Conservation (phyloP, 2,797 vertebrate species). For the Myotis findleyi region DNA sequence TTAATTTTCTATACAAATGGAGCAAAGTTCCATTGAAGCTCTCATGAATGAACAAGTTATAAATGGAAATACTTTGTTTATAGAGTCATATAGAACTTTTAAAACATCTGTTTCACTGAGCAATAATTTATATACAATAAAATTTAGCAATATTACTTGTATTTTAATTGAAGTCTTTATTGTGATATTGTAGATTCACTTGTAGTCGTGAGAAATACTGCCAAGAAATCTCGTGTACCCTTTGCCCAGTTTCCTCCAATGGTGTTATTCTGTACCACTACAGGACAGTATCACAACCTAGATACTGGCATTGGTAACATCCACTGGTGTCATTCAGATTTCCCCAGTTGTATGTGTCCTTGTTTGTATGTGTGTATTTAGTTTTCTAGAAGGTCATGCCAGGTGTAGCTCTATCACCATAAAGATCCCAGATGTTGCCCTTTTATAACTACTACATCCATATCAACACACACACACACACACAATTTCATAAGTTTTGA, state of each 20-base stretch:
- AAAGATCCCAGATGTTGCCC: not conserved
- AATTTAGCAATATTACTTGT: not conserved
- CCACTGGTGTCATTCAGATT: not conserved
- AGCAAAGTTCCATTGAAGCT: not conserved
- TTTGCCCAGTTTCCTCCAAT: not conserved
- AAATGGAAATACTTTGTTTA: not conserved
- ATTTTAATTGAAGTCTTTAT: constrained; percentile 28
- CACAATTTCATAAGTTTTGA: not conserved
- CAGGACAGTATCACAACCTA: not conserved
- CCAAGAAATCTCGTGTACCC: not conserved
- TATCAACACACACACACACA: not conserved
- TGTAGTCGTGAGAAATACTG: not conserved
- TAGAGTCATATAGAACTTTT: not conserved
- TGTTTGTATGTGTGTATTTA: not conserved
- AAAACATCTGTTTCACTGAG: not conserved
- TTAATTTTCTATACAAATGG: not conserved
- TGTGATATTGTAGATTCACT: not conserved
- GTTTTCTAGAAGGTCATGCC: not conserved
- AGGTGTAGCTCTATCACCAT: not conserved
- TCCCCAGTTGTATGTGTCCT: not conserved
- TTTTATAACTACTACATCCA: not conserved
- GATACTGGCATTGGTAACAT: not conserved
- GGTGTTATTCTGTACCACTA: not conserved
- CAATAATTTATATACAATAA: constrained; percentile 26
- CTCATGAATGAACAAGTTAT: not conserved